Base-by-base conservation (phyloP, 1,140 invertebrate species). In the Drosophila ogumai region DNA sequence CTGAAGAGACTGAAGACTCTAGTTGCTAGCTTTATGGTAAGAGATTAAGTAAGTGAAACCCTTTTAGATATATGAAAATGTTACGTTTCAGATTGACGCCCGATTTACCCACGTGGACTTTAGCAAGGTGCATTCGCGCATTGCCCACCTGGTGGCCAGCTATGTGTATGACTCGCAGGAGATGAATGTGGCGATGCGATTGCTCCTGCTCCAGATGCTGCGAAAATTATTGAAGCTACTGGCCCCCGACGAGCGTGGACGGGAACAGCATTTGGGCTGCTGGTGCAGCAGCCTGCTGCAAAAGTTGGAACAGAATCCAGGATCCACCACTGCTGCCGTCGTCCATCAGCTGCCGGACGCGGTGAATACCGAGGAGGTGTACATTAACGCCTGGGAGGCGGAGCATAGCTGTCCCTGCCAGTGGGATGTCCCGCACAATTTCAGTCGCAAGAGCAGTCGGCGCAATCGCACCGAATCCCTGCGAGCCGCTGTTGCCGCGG, bases 1-100 rank as follows among this genome's bases (percentile, higher is more conserved):
- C 93, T 95, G 0, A 95, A 95, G 91, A 94, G 95, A 78, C 85
- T 96, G 15, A 95, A 95, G 90, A 93, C 94, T 67, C 94, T 95
- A n/a, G 94, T 95, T 17, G 93, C 91, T 47, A 95, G 95, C 72
- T 96, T 95, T 77, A 95, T 95, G 93, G 65, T 68, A 6, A 10
- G 43, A 15, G 19, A 22, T 22, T 22, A 22, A 22, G 22, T 22
- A 22, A 22, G 3, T 22, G 2, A 22, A 22, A 22, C 25, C 0
- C 3, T 3, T 17, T 40, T 28, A 1, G 22, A 19, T 28, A 12
- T 40, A 15, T 50, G 15, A 31, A 36, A 31, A 36, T 38, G 10
- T 36, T 6, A 1, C 12, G 22, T 22, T n/a, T 15, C 17, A 68
- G 65, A 94, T 94, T 66, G 95, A 96, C 79, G 91, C 93, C 15